These are phyloP conservation scores for Coptotermes formosanus DNA, from an alignment of 1,140 invertebrate genomes.

Conservation along the genomic window DNA sequence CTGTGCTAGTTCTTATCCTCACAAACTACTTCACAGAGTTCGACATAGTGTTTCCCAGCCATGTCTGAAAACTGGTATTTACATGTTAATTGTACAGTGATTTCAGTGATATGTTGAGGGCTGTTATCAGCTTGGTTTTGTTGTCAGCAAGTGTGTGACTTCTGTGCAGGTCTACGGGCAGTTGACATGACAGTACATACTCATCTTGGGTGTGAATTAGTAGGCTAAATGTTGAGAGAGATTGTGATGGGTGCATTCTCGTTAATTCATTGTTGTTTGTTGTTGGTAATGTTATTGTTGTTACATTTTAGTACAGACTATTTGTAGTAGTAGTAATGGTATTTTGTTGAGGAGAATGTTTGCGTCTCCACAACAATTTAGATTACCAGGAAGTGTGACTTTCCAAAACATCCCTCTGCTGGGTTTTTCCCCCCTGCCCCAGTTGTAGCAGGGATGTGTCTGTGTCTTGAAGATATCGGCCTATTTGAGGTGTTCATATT, in stretches of 20 bases:
- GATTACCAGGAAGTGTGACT: neutral
- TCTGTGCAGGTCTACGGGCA: neutral
- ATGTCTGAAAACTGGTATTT: too few species aligned
- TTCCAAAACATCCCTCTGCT: conserved; percentile 2
- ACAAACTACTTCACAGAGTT: too few species aligned
- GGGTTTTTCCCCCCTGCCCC: neutral
- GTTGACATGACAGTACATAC: neutral
- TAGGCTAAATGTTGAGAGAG: conserved; percentile 7
- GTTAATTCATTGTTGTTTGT: conserved; percentile 13
- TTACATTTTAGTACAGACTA: neutral
- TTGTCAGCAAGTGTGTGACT: neutral
- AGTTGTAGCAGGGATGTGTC: neutral
- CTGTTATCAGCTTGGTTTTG: too few species aligned
- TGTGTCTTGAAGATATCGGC: conserved; percentile 17
- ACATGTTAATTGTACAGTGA: too few species aligned
- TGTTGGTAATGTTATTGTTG: conserved; percentile 17
- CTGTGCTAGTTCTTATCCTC: too few species aligned
- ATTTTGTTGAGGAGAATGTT: neutral
- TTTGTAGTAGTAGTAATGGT: conserved; percentile 7
- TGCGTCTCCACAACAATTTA: neutral
- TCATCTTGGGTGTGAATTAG: neutral
- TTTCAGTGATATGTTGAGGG: too few species aligned
- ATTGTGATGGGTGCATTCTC: conserved; percentile 4
- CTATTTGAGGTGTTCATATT: conserved; percentile 16
- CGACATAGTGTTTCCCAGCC: too few species aligned